Evolutionary conservation across 2,888 invertebrate genomes (phyloP), one percentile per base, ranked within the genome.

Genomic region (Norana najaformis): DNA sequence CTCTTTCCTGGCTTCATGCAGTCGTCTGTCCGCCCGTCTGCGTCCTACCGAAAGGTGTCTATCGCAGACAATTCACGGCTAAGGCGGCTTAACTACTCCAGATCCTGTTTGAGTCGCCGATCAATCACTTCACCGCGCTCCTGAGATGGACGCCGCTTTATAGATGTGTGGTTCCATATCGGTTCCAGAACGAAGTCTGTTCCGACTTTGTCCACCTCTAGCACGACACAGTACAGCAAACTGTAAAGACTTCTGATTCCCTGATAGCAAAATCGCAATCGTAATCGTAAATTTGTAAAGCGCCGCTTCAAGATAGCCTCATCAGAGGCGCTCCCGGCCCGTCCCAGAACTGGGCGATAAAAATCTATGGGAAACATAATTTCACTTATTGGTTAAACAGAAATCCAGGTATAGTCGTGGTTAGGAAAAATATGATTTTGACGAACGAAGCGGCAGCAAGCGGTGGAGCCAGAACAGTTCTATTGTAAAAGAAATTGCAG

Each of bases 51-150:
- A 2, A 69, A n/a, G n/a, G 69, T n/a, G 8, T 69, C 69, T 69
- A 69, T 69, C 69, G 69, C 30, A 69, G 69, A 69, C 69, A n/a
- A n/a, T n/a, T 69, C 69, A n/a, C 69, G 69, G n/a, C 69, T n/a
- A n/a, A 69, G 30, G 69, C 69, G 69, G 69, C 69, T 69, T 69
- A 69, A 69, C 69, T 69, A 69, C 69, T 69, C 69, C 8, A 30
- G 69, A n/a, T 69, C 69, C 69, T 30, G 69, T 69, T 69, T 8
- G 69, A 30, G 69, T 30, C n/a, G 69, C 30, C 69, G n/a, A 69
- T 69, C 69, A 69, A 69, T 69, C 69, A 69, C n/a, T n/a, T n/a
- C 69, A 69, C 69, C 11, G 69, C 69, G 8, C n/a, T 1, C 69
- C 30, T n/a, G 11, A 4, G 13, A n/a, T 30, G n/a, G 11, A 69